Percentiles rank a stretch among this genome's conserved stretches.
phyloP scores from a whole-genome alignment of 2,797 vertebrate species.

The Trachops cirrhosus region DNA sequence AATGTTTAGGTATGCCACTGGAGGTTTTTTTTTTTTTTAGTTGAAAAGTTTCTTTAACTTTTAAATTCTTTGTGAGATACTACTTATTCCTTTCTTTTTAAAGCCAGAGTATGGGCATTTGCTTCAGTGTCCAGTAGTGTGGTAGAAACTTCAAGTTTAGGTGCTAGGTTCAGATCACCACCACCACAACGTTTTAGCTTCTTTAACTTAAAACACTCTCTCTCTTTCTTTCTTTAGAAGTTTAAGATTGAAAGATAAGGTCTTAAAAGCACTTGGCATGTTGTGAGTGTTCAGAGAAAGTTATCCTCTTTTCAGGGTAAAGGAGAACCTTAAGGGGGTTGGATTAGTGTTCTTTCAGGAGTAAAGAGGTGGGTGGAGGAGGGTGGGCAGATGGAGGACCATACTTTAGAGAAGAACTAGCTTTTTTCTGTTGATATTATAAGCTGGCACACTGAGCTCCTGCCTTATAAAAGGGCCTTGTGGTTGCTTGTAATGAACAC shows the following conservation, averaged over 20 bases:
- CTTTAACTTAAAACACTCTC: not conserved
- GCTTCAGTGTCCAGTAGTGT: not conserved
- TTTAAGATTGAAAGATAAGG: constrained; percentile 11
- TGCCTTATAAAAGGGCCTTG: not conserved
- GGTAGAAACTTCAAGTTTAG: not conserved
- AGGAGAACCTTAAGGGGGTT: not conserved
- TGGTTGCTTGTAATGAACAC: not conserved
- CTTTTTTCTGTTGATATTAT: not conserved
- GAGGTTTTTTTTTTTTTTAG: not conserved
- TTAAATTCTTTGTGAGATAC: not conserved
- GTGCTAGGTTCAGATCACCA: not conserved
- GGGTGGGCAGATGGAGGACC: not conserved
- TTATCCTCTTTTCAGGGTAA: not conserved
- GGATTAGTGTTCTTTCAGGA: constrained; percentile 1
- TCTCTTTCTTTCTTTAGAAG: not conserved
- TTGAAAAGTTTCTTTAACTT: not conserved
- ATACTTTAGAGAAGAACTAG: not conserved
- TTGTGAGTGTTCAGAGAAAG: not conserved
- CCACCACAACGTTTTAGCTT: not conserved
- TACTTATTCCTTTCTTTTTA: not conserved
- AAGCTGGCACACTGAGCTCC: not conserved
- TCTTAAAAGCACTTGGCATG: not conserved
- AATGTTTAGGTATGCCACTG: not conserved
- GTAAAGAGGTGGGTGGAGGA: not conserved
- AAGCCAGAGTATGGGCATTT: not conserved